Conservation (phyloP, 1,140 invertebrate species). For the Drosophila suzukii region DNA sequence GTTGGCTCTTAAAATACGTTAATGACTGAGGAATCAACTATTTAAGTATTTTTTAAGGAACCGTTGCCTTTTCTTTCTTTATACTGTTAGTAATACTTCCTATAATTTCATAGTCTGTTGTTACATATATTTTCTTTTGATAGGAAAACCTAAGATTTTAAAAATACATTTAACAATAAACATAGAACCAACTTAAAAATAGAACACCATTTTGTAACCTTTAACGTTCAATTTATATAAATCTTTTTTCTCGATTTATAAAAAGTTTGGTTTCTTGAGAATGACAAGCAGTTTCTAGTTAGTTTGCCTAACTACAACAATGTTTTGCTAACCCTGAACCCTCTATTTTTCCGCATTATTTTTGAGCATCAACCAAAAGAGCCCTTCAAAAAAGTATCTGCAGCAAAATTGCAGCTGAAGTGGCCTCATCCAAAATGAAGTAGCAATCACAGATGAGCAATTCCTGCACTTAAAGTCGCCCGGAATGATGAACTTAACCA, state of each 20-base stretch:
- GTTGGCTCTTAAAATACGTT: not conserved
- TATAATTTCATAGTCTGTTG: too few relatives aligned
- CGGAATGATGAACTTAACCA: slow-evolving; percentile 9
- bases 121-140: too few relatives aligned
- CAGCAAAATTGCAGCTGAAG: slow-evolving; percentile 8
- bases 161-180: too few relatives aligned
- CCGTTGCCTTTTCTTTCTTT: not conserved
- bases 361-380: slow-evolving; percentile 1
- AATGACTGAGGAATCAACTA: not conserved
- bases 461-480: slow-evolving; percentile 24
- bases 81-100: too few relatives aligned
- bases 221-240: too few relatives aligned
- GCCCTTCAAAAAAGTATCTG: not conserved
- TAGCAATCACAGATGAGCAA: slow-evolving; percentile 16
- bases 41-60: not conserved
- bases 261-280: too few relatives aligned
- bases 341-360: not conserved
- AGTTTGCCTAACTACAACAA: not conserved
- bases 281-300: too few relatives aligned
- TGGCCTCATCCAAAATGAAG: slow-evolving; percentile 22
- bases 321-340: not conserved
- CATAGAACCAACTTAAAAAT: too few relatives aligned
- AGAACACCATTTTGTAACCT: too few relatives aligned
- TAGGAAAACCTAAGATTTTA: too few relatives aligned
- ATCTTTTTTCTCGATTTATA: too few relatives aligned